Evolutionary conservation across 30 jellyfish, hydroid and myxozoan species (phyloP), one percentile per base, ranked within the genome.

Genomic region (Phacellophora camtschatica): DNA sequence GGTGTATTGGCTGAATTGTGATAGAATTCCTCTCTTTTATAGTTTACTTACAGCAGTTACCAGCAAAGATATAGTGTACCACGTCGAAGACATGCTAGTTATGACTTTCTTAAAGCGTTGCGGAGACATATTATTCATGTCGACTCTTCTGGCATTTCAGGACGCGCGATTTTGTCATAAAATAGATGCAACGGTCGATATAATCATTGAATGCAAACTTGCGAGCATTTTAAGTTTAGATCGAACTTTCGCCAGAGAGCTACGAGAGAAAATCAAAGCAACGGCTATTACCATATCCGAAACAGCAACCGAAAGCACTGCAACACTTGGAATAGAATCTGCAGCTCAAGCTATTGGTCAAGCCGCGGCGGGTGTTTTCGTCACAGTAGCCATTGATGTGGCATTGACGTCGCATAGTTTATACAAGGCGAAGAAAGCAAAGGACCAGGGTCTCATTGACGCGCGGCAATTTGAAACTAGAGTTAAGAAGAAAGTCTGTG

Each of bases 311-410:
- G 92, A 86, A 50, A 93, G 95, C 77, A 82, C 96, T 25, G 99
- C 99, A 20, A 93, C 99, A 4, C 88, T 93, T 33, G 98, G 97
- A 56, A 85, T 93, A 30, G 99, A 93, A 55, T 56, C 99, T 1
- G 99, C 99, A 10, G 99, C 95, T 15, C 99, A 93, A 74, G 99
- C 87, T 22, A 3, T 93, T 11, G 99, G 99, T 1, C 95, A 85
- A 24, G 99, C 97, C 9, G 85, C 87, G 18, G 95, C 94, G 6
- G 97, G 99, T 29, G 97, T 94, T 0, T 95, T 88, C 5, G 83
- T 87, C 24, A 86, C 96, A 13, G 96, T 85, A 30, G 67, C 78
- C 25, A 80, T 93, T 18, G 99, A 93, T 36, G 87, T 93, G n/a
- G 99, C 99, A 22, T 59, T 93, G 50, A 86, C 99, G 16, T 86